phyloP scores from a whole-genome alignment of 1,140 invertebrate genomes.

The Lineus longissimus region DNA sequence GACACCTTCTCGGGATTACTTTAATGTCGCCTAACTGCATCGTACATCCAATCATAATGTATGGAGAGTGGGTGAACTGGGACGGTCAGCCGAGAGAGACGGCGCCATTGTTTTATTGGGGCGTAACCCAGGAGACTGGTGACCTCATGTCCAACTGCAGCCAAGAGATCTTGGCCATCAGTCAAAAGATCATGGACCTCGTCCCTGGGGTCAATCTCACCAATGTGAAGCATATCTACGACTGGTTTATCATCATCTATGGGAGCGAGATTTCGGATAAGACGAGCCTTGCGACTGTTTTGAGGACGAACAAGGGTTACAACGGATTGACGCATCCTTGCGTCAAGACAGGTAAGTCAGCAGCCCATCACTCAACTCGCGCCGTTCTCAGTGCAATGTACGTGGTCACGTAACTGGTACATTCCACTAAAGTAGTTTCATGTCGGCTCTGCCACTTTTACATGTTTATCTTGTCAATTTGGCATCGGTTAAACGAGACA shows the following conservation, averaged over 20 bases:
- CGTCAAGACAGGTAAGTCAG: too few relatives aligned
- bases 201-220: constrained; percentile 5
- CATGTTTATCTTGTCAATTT: too few relatives aligned
- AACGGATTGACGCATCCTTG: constrained; percentile 7
- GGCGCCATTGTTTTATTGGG: constrained; percentile 35
- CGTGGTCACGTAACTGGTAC: too few relatives aligned
- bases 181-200: not conserved
- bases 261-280: not conserved
- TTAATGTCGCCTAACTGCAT: not conserved
- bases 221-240: constrained; percentile 8
- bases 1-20: constrained; percentile 9
- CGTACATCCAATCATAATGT: constrained; percentile 10
- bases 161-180: constrained; percentile 4
- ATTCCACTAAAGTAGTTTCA: too few relatives aligned
- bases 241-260: constrained; percentile 9
- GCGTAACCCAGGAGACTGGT: constrained; percentile 22
- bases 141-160: constrained; percentile 8
- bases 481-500: too few relatives aligned
- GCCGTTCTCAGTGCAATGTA: too few relatives aligned
- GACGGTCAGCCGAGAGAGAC: constrained; percentile 9
- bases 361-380: too few relatives aligned
- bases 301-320: constrained; percentile 9
- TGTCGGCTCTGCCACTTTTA: too few relatives aligned
- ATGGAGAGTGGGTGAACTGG: constrained; percentile 9
- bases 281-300: constrained; percentile 4